These are phyloP conservation scores for Synanthedon myopaeformis DNA, from an alignment of 2,888 invertebrate genomes.

Conservation along the genomic window DNA sequence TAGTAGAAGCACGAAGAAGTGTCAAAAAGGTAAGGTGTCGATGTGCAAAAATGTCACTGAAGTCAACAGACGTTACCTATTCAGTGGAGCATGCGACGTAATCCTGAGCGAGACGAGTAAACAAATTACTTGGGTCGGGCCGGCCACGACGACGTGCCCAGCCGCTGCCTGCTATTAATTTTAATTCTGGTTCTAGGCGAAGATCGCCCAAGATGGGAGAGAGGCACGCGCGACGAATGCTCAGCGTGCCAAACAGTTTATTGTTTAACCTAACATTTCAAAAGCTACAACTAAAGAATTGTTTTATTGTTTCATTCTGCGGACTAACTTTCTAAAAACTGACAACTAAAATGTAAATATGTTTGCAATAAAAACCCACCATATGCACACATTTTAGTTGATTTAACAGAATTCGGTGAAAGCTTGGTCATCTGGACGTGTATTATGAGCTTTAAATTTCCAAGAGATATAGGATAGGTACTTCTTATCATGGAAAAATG, in stretches of 20 bases:
- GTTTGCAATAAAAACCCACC: too few species aligned
- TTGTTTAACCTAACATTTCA: not conserved
- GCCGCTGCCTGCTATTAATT: conserved; percentile 60
- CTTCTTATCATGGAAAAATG: too few species aligned
- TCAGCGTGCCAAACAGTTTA: conserved; percentile 1
- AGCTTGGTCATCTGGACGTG: too few species aligned
- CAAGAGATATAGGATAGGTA: too few species aligned
- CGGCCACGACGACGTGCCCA: conserved; percentile 33
- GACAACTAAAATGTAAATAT: too few species aligned
- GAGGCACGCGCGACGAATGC: conserved; percentile 46
- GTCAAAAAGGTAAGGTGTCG: not conserved
- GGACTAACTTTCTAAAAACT: too few species aligned
- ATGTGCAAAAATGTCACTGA: conserved; percentile 7
- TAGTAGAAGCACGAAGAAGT: too few species aligned
- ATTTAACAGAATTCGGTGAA: too few species aligned
- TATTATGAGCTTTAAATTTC: too few species aligned
- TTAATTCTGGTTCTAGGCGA: conserved; percentile 59
- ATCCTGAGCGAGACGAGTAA: conserved; percentile 64
- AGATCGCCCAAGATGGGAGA: conserved; percentile 55
- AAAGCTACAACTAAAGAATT: too few species aligned
- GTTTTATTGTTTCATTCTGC: too few species aligned
- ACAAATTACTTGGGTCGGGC: conserved; percentile 59
- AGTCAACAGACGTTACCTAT: conserved; percentile 60
- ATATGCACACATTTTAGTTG: too few species aligned
- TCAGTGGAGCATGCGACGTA: conserved; percentile 61